phyloP scores from a whole-genome alignment of 2,113 vertebrate species.

The Macquaria australasica region DNA sequence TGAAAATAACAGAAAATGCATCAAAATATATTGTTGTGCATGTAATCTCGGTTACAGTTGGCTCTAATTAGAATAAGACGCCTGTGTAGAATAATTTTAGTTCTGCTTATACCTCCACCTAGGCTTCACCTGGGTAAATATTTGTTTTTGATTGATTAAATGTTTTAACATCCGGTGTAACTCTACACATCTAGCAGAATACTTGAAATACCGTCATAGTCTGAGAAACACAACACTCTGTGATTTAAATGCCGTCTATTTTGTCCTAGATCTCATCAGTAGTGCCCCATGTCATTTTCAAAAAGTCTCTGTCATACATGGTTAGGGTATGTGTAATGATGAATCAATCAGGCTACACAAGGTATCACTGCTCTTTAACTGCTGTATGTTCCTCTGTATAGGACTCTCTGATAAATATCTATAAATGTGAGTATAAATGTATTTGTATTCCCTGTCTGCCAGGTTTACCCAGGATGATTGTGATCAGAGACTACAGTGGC shows the following conservation, averaged over 20 bases:
- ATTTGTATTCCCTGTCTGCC: conserved; percentile 39
- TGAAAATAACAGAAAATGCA: neutral
- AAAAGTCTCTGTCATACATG: neutral
- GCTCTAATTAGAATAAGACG: neutral
- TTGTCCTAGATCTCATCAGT: neutral
- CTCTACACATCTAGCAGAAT: neutral
- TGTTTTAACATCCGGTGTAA: neutral
- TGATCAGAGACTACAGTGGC: conserved; percentile 91
- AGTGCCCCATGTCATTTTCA: neutral
- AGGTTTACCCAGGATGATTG: conserved; percentile 96
- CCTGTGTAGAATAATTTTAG: neutral
- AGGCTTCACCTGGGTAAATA: neutral
- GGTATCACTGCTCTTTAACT: neutral
- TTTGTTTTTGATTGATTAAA: neutral
- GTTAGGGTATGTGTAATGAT: neutral
- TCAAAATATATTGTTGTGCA: neutral
- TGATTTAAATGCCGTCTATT: neutral
- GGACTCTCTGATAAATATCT: neutral
- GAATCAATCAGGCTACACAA: neutral
- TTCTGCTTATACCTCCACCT: neutral
- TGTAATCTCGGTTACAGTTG: too few relatives aligned
- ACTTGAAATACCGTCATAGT: neutral
- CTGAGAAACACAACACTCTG: neutral
- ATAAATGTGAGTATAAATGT: conserved; percentile 17
- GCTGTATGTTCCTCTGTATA: neutral